Conservation (phyloP, 2,113 vertebrate genomes). For the Catagonus wagneri region DNA sequence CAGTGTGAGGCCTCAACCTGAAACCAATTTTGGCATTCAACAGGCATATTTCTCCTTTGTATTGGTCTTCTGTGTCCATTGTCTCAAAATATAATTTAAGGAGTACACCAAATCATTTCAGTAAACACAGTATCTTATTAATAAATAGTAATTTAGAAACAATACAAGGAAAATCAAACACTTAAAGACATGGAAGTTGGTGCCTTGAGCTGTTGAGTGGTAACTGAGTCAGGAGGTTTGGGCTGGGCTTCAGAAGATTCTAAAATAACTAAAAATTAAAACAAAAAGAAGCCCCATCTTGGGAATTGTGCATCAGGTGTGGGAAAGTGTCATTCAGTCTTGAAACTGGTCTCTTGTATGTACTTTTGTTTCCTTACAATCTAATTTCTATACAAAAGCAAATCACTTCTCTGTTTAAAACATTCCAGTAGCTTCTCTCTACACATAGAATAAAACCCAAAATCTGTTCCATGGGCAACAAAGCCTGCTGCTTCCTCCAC, state of each 20-base stretch:
- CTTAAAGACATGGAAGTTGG: not conserved
- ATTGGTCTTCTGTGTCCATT: not conserved
- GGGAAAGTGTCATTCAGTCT: not conserved
- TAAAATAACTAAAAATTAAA: constrained; percentile 12
- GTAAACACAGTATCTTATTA: not conserved
- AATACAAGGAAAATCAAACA: not conserved
- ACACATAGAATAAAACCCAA: not conserved
- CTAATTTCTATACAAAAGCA: constrained; percentile 39
- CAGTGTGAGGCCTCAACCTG: not conserved
- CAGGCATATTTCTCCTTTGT: not conserved
- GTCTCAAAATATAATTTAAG: too few species aligned
- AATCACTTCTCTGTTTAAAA: not conserved
- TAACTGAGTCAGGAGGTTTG: not conserved
- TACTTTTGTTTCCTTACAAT: not conserved
- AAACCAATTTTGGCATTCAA: not conserved
- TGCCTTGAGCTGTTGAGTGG: not conserved
- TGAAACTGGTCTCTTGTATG: not conserved
- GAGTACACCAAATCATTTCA: too few species aligned
- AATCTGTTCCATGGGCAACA: not conserved
- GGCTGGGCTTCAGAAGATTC: not conserved
- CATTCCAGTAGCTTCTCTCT: not conserved
- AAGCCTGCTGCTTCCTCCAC: not conserved
- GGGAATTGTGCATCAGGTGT: not conserved
- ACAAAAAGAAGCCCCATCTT: not conserved
- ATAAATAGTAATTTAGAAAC: not conserved